Base-by-base conservation (phyloP, 1,140 invertebrate species). In the Drosophila suzukii region DNA sequence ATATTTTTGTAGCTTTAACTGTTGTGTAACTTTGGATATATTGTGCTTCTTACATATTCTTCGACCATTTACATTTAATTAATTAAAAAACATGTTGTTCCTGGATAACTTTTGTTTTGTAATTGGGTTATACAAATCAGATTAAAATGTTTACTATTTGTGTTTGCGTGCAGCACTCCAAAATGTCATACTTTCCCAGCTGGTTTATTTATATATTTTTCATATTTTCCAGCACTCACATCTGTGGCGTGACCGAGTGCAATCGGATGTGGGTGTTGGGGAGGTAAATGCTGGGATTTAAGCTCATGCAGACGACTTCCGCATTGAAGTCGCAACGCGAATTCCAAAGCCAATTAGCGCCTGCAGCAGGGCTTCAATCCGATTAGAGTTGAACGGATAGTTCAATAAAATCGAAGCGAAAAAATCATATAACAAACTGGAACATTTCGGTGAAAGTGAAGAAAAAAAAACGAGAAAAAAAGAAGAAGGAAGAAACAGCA, bases 281-380 rank as follows among this genome's bases (percentile, higher is more conserved):
- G 54, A 10, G 72, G 56, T 60, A 81, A 81, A 43, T 68, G 58
- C 38, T 27, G 49, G 38, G 50, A 65, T 61, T 61, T 54, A 66
- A 65, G 76, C 77, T 43, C 46, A 47, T 60, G 43, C 61, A 38
- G 11, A 7, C 43, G 49, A 72, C 60, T 77, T 81, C 78, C 78
- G 73, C 73, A 60, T 81, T 51, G 55, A 30, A 53, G 59, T 72
- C 32, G 56, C 46, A 47, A 17, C 41, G 61, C 44, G 49, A 30
- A 65, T 47, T 56, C 39, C 50, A 66, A 81, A 81, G 55, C 78
- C 78, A 81, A 81, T 81, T 81, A 81, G 78, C 41, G 63, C 15
- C 38, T 57, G 44, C 11, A 32, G 50, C 30, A 58, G 34, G 59
- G 68, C 68, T 72, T 72, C 46, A 50, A 58, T 43, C 51, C 53